Conservation (phyloP, 2,113 vertebrate genomes). For the Cyprinodon tularosa region DNA sequence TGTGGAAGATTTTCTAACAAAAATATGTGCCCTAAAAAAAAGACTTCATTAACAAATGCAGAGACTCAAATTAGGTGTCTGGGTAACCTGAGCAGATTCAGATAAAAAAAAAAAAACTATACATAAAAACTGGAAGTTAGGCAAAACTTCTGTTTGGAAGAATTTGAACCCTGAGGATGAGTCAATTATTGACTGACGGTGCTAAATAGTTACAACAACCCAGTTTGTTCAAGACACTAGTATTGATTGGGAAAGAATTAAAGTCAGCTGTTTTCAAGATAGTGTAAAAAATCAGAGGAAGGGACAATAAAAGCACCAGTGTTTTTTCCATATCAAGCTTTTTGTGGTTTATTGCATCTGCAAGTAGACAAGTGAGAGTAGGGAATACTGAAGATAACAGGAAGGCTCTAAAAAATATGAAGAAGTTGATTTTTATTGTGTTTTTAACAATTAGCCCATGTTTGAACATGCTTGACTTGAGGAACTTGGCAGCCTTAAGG, state of each 20-base stretch:
- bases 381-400: not conserved
- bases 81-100: too few species aligned
- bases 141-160: not conserved
- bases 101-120: too few species aligned
- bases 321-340: not conserved
- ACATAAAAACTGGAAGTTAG: too few species aligned
- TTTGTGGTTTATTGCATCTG: not conserved
- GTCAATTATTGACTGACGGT: not conserved
- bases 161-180: not conserved
- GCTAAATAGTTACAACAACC: not conserved
- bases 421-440: too few species aligned
- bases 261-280: not conserved
- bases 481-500: too few species aligned
- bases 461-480: too few species aligned
- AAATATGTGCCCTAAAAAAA: too few species aligned
- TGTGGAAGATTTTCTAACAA: too few species aligned
- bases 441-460: too few species aligned
- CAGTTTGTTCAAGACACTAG: not conserved
- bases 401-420: not conserved
- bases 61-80: too few species aligned
- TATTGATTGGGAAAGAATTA: not conserved
- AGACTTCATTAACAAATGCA: too few species aligned
- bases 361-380: not conserved
- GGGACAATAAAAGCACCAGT: not conserved
- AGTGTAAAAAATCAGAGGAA: not conserved